Evolutionary conservation across 2,113 vertebrate genomes (phyloP).

Genomic region (Uria lomvia): DNA sequence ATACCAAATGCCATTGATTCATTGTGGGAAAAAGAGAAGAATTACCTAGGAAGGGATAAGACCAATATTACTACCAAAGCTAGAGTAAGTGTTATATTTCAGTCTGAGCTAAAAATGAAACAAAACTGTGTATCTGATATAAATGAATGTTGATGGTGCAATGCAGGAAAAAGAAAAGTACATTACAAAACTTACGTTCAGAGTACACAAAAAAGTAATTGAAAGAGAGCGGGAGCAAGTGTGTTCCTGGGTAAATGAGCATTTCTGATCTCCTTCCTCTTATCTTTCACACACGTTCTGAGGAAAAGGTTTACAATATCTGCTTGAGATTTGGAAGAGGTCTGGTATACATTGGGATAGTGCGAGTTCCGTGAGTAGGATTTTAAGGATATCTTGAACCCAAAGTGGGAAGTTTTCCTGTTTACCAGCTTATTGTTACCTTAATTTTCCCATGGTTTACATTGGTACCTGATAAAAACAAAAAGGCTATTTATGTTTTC

Average conservation of each 20-base stretch:
- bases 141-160: neutral
- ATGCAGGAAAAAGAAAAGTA: neutral
- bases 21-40: neutral
- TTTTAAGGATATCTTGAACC: neutral
- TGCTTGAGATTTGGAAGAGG: neutral
- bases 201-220: neutral
- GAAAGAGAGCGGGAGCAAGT: neutral
- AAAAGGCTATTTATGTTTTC: accelerated
- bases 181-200: neutral
- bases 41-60: neutral
- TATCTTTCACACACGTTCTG: neutral
- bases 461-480: no score
- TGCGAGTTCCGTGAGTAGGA: neutral
- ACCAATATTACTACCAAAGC: neutral
- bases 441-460: neutral
- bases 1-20: no score
- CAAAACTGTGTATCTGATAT: neutral
- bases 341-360: neutral
- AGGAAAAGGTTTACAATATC: neutral
- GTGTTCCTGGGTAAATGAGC: neutral
- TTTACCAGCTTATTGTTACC: neutral
- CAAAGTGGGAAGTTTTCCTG: neutral
- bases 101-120: neutral
- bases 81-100: neutral
- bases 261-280: neutral